These are phyloP conservation scores for Drosophila vallismaia DNA, from an alignment of 2,888 invertebrate species.

Conservation along the genomic window DNA sequence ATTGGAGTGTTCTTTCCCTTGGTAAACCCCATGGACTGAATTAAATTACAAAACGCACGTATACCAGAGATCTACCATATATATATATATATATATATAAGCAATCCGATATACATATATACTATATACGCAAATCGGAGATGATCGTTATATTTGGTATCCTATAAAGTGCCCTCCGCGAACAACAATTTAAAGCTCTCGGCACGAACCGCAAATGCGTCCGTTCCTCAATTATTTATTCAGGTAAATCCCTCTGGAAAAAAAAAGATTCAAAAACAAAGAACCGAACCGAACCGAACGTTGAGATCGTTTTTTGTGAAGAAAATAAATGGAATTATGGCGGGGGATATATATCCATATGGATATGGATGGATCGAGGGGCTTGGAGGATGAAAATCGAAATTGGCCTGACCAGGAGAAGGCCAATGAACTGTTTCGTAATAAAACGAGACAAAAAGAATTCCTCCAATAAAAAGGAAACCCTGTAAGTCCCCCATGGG, in stretches of 20 bases:
- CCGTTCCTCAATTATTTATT: constrained; percentile 58
- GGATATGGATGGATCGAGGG: constrained; percentile 3
- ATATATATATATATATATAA: not conserved
- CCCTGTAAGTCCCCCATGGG: constrained; percentile 16
- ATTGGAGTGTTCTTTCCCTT: constrained; percentile 14
- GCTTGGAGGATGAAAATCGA: constrained; percentile 7
- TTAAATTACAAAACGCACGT: constrained; percentile 28
- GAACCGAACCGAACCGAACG: constrained; percentile 4
- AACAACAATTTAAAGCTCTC: constrained; percentile 59
- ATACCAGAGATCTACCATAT: not conserved
- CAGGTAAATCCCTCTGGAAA: constrained; percentile 72
- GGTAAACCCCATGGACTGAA: constrained; percentile 14
- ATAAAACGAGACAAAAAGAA: not conserved
- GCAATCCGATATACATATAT: not conserved
- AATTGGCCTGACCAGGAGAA: not conserved
- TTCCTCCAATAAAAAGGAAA: constrained; percentile 3
- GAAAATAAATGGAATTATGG: constrained; percentile 9
- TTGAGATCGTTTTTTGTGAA: not conserved
- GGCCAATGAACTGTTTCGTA: constrained; percentile 12
- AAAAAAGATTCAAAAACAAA: constrained; percentile 28
- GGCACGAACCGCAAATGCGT: constrained; percentile 69
- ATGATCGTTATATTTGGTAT: constrained; percentile 50
- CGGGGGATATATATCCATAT: not conserved
- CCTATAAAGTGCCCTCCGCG: constrained; percentile 59
- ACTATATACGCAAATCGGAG: constrained; percentile 11